Evolutionary conservation across 1,140 invertebrate genomes (phyloP).

Genomic region (Temnothorax longispinosus): DNA sequence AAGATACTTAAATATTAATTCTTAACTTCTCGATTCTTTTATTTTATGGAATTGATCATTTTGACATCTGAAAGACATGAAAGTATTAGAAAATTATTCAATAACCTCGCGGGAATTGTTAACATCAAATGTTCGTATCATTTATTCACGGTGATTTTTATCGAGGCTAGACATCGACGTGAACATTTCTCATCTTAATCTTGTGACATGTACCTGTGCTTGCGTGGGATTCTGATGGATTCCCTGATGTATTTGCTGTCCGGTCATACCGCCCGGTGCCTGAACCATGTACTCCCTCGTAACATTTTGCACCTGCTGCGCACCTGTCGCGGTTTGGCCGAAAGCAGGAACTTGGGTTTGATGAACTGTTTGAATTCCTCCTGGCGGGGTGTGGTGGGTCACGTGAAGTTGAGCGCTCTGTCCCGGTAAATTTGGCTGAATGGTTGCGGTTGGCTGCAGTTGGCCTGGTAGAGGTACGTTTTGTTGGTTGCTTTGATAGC

Average conservation of each 20-base stretch:
- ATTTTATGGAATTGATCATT: neutral
- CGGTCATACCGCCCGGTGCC: conserved; percentile 69
- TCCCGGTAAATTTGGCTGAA: conserved; percentile 82
- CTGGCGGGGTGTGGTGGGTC: conserved; percentile 81
- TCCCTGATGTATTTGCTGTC: conserved; percentile 76
- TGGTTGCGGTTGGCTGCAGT: conserved; percentile 77
- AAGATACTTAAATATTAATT: neutral
- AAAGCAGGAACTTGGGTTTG: conserved; percentile 82
- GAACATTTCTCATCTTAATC: conserved; percentile 2
- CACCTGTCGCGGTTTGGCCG: conserved; percentile 74
- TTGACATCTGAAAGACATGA: neutral
- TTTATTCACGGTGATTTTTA: neutral
- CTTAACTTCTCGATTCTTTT: neutral
- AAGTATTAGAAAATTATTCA: neutral
- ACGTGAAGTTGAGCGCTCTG: conserved; percentile 84
- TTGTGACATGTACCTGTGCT: conserved; percentile 67
- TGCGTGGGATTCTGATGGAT: conserved; percentile 74
- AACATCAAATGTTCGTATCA: neutral
- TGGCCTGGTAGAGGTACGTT: conserved; percentile 81
- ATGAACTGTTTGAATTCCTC: conserved; percentile 83
- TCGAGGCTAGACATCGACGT: neutral
- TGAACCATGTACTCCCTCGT: conserved; percentile 80
- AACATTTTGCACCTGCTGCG: conserved; percentile 76
- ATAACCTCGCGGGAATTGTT: neutral
- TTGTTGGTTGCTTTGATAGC: conserved; percentile 80